Base-by-base conservation (phyloP, 2,113 vertebrate genomes). In the Phyllostomus hastatus region DNA sequence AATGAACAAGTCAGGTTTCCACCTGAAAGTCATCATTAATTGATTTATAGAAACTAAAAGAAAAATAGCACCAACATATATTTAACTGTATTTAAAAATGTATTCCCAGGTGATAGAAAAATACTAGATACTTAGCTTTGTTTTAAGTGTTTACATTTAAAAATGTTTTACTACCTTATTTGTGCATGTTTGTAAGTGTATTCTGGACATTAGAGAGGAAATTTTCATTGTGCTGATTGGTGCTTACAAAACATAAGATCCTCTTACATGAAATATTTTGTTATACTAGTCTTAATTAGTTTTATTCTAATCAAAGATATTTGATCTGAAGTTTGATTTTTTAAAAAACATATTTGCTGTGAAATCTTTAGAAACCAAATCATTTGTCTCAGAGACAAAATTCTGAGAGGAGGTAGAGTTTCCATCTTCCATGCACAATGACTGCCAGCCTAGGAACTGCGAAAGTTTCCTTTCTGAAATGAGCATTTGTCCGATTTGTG, bases 41-140 rank as follows among this genome's bases (percentile, higher is more conserved):
- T 73, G 14, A 97, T 97, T 97, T 94, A 97, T 41, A 87, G 57
- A 22, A 94, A 75, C 41, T 24, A 81, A 33, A 64, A 91, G n/a
- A 78, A 93, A 94, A 98, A 98, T 95, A 96, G 92, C 89, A 97
- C 94, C 92, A 95, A 95, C 33, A 93, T 96, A 94, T 94, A 22
- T 90, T 97, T 97, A 69, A 72, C 26, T 88, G 15, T 64, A 7
- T 95, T 95, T 96, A 97, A 97, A 95, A 97, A 92, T 96, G 95
- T 69, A 20, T 83, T 78, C 97, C 93, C 93, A 81, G 48, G 90
- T 57, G 86, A 94, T 87, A 83, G 75, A 43, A 12, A 64, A 87
- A 54, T 73, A 61, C 24, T 33, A 70, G n/a, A 67, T 16, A 80
- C 6, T 10, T 98, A 94, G 41, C 64, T 97, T 97, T 93, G 92